Evolutionary conservation across 2,888 invertebrate genomes (phyloP).

Genomic region (Aspidapion aeneum): DNA sequence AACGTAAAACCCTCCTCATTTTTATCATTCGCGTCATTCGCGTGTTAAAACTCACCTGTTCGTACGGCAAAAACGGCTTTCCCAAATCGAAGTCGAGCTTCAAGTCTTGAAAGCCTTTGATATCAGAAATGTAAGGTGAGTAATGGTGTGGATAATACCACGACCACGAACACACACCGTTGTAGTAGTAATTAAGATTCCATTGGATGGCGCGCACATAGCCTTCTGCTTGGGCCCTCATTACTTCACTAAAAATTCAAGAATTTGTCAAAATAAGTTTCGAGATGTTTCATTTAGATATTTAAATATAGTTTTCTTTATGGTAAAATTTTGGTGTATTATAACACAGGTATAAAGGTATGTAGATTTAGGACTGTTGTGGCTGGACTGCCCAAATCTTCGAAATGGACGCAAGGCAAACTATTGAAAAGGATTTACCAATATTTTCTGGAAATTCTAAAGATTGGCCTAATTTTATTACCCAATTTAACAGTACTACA

Average conservation of each 20-base stretch:
- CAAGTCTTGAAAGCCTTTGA: constrained; percentile 68
- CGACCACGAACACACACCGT: constrained; percentile 95
- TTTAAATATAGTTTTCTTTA: no score
- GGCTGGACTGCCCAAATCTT: no score
- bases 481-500: no score
- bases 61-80: constrained; percentile 88
- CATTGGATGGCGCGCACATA: constrained; percentile 95
- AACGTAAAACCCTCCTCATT: no score
- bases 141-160: constrained; percentile 99
- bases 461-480: no score
- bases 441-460: no score
- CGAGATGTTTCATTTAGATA: no score
- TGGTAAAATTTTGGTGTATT: not conserved
- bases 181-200: constrained; percentile 95
- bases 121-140: constrained; percentile 93
- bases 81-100: constrained; percentile 81
- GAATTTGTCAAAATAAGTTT: no score
- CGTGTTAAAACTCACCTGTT: constrained; percentile 66
- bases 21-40: no score
- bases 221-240: constrained; percentile 78
- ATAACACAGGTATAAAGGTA: no score
- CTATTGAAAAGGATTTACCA: no score
- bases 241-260: constrained; percentile 59
- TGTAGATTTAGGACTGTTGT: not conserved
- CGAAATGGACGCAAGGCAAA: no score